These are phyloP conservation scores for Bombus consobrinus DNA, from an alignment of 1,140 invertebrate genomes.

Conservation along the genomic window DNA sequence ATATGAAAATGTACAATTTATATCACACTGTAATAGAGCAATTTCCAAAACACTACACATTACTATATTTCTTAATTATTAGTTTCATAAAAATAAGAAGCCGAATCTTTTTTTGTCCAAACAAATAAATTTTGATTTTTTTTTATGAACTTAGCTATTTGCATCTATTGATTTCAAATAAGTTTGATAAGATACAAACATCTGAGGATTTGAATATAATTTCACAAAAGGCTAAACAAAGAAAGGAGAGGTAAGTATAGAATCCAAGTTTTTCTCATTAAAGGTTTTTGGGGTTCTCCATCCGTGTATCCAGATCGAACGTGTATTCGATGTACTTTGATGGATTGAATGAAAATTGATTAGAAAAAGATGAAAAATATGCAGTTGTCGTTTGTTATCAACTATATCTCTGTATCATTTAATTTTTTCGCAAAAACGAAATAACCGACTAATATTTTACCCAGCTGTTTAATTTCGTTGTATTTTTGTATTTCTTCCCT, in stretches of 20 bases:
- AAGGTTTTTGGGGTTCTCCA: background rate
- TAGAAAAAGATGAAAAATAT: slow-evolving; percentile 1
- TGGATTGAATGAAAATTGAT: slow-evolving; percentile 31
- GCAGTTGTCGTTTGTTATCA: background rate
- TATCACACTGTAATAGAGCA: background rate
- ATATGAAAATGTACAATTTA: background rate
- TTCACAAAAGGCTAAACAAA: background rate
- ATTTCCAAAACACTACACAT: background rate
- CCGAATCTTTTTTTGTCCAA: too few species aligned
- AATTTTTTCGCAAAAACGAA: too few species aligned
- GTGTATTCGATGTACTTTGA: slow-evolving; percentile 9
- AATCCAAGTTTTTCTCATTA: background rate
- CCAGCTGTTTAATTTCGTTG: background rate
- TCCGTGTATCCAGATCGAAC: background rate
- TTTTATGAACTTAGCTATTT: background rate
- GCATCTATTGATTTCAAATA: background rate
- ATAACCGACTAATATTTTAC: background rate
- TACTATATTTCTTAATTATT: too few species aligned
- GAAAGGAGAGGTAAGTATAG: background rate
- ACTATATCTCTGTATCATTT: background rate
- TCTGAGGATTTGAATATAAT: background rate
- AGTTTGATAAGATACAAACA: background rate
- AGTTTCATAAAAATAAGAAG: too few species aligned
- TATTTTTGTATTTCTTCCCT: background rate
- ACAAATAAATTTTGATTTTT: background rate